A percentile compares a stretch with the other conserved stretches of the same genome.
Conservation (phyloP, 2,888 invertebrate genomes). For the Macrosoma leucophasiata region DNA sequence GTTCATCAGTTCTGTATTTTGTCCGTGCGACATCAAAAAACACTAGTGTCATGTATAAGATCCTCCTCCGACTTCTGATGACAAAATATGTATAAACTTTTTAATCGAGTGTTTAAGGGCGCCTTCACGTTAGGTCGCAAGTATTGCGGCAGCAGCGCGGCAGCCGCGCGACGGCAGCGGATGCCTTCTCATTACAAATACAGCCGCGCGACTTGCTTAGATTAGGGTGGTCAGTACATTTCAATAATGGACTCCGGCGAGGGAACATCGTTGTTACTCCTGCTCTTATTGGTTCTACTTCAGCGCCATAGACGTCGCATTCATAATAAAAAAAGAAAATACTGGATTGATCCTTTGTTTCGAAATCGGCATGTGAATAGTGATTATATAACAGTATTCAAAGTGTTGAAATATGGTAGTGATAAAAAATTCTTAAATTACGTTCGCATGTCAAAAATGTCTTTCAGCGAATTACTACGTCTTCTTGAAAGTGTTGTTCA, state of each 20-base stretch:
- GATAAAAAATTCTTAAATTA: conserved; percentile 10
- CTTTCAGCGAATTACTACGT: conserved; percentile 6
- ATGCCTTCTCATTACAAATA: conserved; percentile 6
- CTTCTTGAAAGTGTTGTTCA: conserved; percentile 6
- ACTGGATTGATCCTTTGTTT: conserved; percentile 11
- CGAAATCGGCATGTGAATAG: conserved; percentile 9
- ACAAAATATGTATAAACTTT: too few species aligned
- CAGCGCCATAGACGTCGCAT: conserved; percentile 9
- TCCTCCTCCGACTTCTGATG: too few species aligned
- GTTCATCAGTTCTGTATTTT: too few species aligned
- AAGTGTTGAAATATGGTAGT: conserved; percentile 9
- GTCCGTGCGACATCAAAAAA: too few species aligned
- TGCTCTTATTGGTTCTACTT: conserved; percentile 7
- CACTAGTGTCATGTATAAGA: too few species aligned
- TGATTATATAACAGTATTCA: conserved; percentile 9
- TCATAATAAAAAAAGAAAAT: conserved; percentile 8
- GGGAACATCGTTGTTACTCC: conserved; percentile 7
- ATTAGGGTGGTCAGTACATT: conserved; percentile 2
- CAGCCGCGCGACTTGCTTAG: conserved; percentile 8
- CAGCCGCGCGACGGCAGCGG: conserved; percentile 7
- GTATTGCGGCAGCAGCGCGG: conserved; percentile 3
- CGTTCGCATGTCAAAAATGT: conserved; percentile 10
- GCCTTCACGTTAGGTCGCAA: too few species aligned
- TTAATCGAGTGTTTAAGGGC: too few species aligned
- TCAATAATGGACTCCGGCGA: conserved; percentile 4